Percentiles rank a stretch among this genome's conserved stretches.
phyloP scores from a whole-genome alignment of 2,888 invertebrate genomes.

The Ennomos erosarius region DNA sequence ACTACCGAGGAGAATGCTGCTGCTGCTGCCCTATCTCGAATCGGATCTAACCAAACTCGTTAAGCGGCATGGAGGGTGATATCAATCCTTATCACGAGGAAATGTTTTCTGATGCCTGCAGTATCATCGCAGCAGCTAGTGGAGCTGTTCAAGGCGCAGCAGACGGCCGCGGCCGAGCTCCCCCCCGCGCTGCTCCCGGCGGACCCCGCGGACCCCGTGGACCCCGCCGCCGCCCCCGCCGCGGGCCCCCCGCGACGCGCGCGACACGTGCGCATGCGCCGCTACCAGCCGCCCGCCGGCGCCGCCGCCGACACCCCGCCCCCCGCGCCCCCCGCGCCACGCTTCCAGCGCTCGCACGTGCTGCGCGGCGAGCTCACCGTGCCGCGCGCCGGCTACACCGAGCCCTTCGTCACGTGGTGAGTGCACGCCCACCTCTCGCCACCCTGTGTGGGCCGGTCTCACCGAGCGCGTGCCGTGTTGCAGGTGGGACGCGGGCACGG shows the following conservation, averaged over 20 bases:
- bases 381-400: conserved; percentile 65
- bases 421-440: conserved; percentile 9
- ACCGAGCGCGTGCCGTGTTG: neutral
- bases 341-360: conserved; percentile 54
- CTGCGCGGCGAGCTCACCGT: conserved; percentile 62
- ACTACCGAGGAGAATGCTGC: no score
- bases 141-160: conserved; percentile 60
- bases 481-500: conserved; percentile 69
- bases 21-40: no score
- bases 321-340: conserved; percentile 50
- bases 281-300: conserved; percentile 3
- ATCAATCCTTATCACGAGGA: no score
- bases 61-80: no score
- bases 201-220: conserved; percentile 26
- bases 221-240: conserved; percentile 24
- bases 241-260: conserved; percentile 6
- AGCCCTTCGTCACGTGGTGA: conserved; percentile 63
- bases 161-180: conserved; percentile 54
- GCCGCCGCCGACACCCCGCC: neutral
- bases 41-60: no score
- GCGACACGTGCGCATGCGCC: conserved; percentile 14
- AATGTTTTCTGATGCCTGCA: conserved; percentile 30
- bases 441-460: neutral
- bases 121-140: conserved; percentile 58
- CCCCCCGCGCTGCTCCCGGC: conserved; percentile 60